Conservation (phyloP, 2,888 invertebrate species). For the Lottia gigantea region DNA sequence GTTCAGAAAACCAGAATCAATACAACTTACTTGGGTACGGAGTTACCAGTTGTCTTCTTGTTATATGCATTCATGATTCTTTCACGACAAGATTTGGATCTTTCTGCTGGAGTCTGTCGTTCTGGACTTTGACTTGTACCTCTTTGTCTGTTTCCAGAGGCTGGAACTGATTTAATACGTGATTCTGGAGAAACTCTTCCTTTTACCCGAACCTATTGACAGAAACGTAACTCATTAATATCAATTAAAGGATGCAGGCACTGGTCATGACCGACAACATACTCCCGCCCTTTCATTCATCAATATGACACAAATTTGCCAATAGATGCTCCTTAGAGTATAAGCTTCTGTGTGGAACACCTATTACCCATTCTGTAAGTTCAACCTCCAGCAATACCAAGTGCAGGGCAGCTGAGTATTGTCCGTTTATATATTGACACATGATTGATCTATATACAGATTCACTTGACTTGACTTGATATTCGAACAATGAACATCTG, state of each 20-base stretch:
- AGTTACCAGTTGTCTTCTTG: neutral
- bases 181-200: neutral
- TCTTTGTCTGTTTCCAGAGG: no score
- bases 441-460: no score
- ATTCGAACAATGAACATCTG: no score
- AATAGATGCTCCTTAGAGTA: neutral
- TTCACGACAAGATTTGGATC: constrained; percentile 12
- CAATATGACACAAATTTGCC: no score
- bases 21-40: neutral
- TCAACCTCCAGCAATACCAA: no score
- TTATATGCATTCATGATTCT: constrained; percentile 8
- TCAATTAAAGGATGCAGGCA: neutral
- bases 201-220: neutral
- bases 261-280: no score
- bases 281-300: no score
- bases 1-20: neutral
- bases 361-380: no score
- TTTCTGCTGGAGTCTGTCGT: neutral
- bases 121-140: neutral
- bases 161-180: neutral
- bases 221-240: neutral
- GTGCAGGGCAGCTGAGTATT: no score
- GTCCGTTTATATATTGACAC: no score
- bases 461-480: no score
- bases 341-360: neutral